phyloP scores from a whole-genome alignment of 2,888 invertebrate genomes.

The Stenurella melanura region DNA sequence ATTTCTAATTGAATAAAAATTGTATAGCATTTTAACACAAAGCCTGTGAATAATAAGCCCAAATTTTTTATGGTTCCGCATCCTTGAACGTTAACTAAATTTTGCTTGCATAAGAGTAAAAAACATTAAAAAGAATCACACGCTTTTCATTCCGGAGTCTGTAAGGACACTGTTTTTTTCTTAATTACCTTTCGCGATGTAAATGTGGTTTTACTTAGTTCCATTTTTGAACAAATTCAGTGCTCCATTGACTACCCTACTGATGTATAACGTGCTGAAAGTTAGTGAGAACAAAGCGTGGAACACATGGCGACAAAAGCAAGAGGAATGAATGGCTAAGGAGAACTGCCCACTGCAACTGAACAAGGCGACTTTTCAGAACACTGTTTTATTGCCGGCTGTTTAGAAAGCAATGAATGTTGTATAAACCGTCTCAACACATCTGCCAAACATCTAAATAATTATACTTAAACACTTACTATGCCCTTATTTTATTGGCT shows the following conservation, averaged over 20 bases:
- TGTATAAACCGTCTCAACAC: slow-evolving; percentile 56
- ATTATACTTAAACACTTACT: slow-evolving; percentile 46
- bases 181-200: too few relatives aligned
- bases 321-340: slow-evolving; percentile 45
- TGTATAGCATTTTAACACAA: too few relatives aligned
- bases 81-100: too few relatives aligned
- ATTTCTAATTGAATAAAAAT: too few relatives aligned
- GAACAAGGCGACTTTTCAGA: slow-evolving; percentile 54
- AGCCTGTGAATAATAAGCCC: too few relatives aligned
- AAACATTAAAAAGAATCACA: too few relatives aligned
- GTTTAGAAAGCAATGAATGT: slow-evolving; percentile 54
- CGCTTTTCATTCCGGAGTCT: too few relatives aligned
- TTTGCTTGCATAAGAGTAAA: not conserved
- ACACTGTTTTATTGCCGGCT: slow-evolving; percentile 49
- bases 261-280: not conserved
- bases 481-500: slow-evolving; percentile 18
- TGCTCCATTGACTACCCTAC: not conserved
- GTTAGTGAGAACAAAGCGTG: slow-evolving; percentile 14
- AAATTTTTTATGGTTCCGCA: too few relatives aligned
- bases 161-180: too few relatives aligned
- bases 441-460: slow-evolving; percentile 58
- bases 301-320: slow-evolving; percentile 41
- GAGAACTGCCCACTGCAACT: slow-evolving; percentile 41
- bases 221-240: not conserved
- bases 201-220: not conserved